Evolutionary conservation across 2,797 vertebrate genomes (phyloP).

Genomic region (Lepus oiostolus): DNA sequence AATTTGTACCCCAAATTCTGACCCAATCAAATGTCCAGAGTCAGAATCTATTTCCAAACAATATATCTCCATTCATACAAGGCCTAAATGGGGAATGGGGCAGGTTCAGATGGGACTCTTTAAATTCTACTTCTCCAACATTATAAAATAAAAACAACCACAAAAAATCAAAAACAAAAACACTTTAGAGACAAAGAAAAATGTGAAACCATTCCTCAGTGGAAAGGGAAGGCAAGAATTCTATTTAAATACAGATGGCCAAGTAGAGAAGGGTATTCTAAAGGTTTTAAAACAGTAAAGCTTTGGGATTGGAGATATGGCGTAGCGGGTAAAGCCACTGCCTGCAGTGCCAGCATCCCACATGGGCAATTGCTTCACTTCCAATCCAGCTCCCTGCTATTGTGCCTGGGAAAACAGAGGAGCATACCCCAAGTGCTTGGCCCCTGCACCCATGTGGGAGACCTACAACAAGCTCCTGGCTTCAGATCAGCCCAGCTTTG

Average conservation of each 20-base stretch:
- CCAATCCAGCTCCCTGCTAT: no score
- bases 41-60: conserved; percentile 20
- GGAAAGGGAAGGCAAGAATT: conserved; percentile 24
- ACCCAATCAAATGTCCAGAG: conserved; percentile 17
- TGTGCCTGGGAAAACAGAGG: no score
- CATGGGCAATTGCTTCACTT: no score
- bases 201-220: conserved; percentile 32
- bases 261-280: conserved; percentile 10
- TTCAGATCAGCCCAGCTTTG: no score
- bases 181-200: conserved; percentile 1
- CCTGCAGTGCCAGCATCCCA: no score
- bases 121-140: conserved; percentile 42
- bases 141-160: conserved; percentile 47
- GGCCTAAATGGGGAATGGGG: background rate
- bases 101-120: conserved; percentile 9
- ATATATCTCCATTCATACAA: background rate
- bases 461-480: no score
- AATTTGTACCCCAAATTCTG: conserved; percentile 7
- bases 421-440: no score
- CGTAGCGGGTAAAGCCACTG: no score
- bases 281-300: conserved; percentile 16
- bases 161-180: background rate
- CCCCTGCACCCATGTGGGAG: no score
- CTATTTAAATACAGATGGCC: conserved; percentile 37
- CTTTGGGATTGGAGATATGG: background rate